Base-by-base conservation (phyloP, 2,797 vertebrate species). In the Discoglossus pictus region DNA sequence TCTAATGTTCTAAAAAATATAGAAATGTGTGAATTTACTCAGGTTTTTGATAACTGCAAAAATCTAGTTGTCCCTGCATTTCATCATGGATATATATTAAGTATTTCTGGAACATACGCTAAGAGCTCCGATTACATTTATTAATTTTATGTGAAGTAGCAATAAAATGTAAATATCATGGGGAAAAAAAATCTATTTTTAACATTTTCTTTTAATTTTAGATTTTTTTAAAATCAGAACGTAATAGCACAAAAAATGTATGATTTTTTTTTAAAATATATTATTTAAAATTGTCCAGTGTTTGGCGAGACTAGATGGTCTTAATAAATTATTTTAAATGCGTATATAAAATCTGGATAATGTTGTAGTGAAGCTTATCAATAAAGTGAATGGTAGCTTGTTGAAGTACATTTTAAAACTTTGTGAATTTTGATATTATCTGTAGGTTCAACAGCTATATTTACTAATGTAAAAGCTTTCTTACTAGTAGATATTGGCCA, bases 1-100 rank as follows among this genome's bases (percentile, higher is more conserved):
- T 76, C 65, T 72, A 78, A 78, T 80, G 79, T 84, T 80, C 73
- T 81, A 65, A 73, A 58, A 23, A 64, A 43, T 76, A 50, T 70
- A 25, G 31, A 21, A 61, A 74, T 6, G 34, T 67, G 60, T 61
- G 62, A n/a, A 50, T 64, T 61, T 78, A 75, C 78, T 84, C 79
- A 78, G 70, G 77, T 79, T 75, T 67, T 34, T 77, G 51, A 73
- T 76, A 16, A 18, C n/a, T 21, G 36, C 20, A 64, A 25, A 18
- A 34, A 7, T 68, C 58, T 69, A 54, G 17, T 46, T 65, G 58
- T 62, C 38, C 50, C n/a, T 39, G 63, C 10, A 35, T 61, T 73
- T 61, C 54, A 55, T 35, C 44, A 43, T 67, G 18, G 64, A 58
- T 31, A 68, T 68, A 62, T 58, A 74, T 67, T 77, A 67, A 74